Evolutionary conservation across 37 sponge, comb jelly and placozoan genomes (phyloP), one percentile per base, ranked within the genome.

Genomic region (Bolinopsis microptera): DNA sequence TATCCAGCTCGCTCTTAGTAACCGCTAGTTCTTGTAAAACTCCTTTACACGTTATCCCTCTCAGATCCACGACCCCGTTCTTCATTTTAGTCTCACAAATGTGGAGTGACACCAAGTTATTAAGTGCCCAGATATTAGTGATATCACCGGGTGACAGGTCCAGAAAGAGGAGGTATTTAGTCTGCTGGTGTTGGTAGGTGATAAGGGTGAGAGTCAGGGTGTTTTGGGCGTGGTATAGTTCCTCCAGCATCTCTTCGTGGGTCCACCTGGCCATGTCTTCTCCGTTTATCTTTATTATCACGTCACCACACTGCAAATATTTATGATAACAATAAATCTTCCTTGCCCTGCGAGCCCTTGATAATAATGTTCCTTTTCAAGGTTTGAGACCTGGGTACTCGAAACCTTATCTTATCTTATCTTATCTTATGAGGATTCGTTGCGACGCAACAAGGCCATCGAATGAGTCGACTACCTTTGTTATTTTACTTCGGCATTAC

Each of bases 71-170:
- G 61, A 86, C 13, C 34, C 90, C 90, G 61, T 86, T 86, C 61
- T 41, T 86, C 1, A 86, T 23, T 27, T n/a, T 41, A 2, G 61
- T 41, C 36, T 48, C 35, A 30, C 90, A 41, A 1, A 86, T 86
- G 61, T 86, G 32, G 2, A 86, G 90, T 16, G 41, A 41, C 25
- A 41, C 61, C 0, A 86, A 48, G 61, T 86, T 86, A 25, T 41
- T 86, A 1, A 86, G 90, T 5, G 90, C 90, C 90, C 90, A 86
- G 18, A 86, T 28, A 25, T 86, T 39, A 27, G 41, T 41, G 21
- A 86, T 36, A 40, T 86, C 90, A 22, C 90, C 61, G 22, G 90
- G 90, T 41, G 90, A 86, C n/a, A 86, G 27, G 90, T 86, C 90
- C 8, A 86, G 32, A 48, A 86, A 41, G 27, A 86, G 90, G 28